Conservation (phyloP, 2,797 vertebrate species). For the Acanthis flammea region DNA sequence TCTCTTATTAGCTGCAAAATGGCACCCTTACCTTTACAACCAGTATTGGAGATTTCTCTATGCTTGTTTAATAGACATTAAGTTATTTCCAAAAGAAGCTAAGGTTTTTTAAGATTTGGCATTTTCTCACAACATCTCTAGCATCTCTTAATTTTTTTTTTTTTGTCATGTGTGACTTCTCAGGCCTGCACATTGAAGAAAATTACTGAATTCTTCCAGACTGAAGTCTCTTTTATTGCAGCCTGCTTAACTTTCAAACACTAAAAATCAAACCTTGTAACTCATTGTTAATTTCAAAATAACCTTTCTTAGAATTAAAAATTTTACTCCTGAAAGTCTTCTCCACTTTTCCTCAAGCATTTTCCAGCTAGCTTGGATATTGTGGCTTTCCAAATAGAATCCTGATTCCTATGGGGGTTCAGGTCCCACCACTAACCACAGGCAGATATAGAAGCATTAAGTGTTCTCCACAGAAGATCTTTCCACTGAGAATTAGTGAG, state of each 20-base stretch:
- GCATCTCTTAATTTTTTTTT: not conserved
- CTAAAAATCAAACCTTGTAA: not conserved
- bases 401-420: fast-evolving
- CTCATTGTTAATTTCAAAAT: not conserved
- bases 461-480: not conserved
- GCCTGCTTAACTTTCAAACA: not conserved
- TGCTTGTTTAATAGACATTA: not conserved
- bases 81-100: not conserved
- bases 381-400: not conserved
- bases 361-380: not conserved
- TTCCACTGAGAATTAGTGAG: not conserved
- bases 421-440: fast-evolving
- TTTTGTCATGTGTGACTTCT: not conserved
- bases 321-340: not conserved
- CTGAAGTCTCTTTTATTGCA: not conserved
- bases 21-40: not conserved
- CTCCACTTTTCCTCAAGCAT: not conserved
- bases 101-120: not conserved
- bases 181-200: not conserved
- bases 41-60: not conserved
- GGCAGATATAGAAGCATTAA: not conserved
- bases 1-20: not conserved
- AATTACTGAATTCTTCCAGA: not conserved
- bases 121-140: not conserved
- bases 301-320: not conserved